Base-by-base conservation (phyloP, 1,140 invertebrate genomes). In the Pogonomyrmex californicus region DNA sequence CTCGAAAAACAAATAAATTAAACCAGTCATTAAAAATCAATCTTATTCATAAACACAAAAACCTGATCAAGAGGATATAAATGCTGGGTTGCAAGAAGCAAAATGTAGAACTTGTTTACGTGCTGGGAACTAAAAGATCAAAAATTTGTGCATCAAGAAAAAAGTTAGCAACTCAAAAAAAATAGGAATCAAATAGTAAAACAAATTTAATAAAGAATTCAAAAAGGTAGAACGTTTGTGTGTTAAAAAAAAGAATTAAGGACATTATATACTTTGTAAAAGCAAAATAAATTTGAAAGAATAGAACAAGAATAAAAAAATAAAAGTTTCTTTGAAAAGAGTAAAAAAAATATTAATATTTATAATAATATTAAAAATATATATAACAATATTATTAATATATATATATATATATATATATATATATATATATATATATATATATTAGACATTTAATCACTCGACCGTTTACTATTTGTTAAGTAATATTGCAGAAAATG, bases 401-500 rank as follows among this genome's bases (percentile, higher is more conserved):
- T 23, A 23, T 23, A 23, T 23, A 23, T 23, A 23, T 23, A 23
- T 23, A 23, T 23, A 23, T 23, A 23, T 23, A 23, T 23, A 23
- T 23, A 23, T 23, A 23, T 23, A 23, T 23, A 23, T 23, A 23
- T 23, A 23, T 23, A 23, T 23, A 23, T 23, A 23, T 23, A 23
- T n/a, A n/a, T n/a, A n/a, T n/a, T n/a, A 30, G 41, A 73, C 30
- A 58, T 75, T 75, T 10, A 4, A 60, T 30, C n/a, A 9, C 38
- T n/a, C 1, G 1, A 30, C 14, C 23, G 23, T 23, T 58, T 58
- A 75, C 41, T 30, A 38, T 75, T 75, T 44, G 4, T 4, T 4
- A 0, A 14, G n/a, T 1, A 23, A 73, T 38, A 23, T 56, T 56
- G 51, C n/a, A 56, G 23, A 41, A 81, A 71, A 81, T 81, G 65